phyloP scores from a whole-genome alignment of 2,113 vertebrate genomes.

The Carlito syrichta region DNA sequence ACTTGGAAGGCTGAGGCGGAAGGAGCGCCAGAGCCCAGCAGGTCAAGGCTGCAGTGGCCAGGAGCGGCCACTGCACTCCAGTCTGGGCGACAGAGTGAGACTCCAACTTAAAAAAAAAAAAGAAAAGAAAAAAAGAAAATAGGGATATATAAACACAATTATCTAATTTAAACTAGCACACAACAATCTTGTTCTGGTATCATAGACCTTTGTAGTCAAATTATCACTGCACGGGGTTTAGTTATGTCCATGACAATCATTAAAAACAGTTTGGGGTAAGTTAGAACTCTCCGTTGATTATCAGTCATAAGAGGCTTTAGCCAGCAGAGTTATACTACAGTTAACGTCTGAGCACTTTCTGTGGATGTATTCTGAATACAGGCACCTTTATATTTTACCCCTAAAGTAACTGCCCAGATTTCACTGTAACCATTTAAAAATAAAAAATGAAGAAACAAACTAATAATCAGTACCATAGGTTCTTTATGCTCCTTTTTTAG shows the following conservation, averaged over 20 bases:
- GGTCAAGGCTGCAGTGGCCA: no score
- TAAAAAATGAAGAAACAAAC: not conserved
- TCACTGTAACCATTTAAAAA: not conserved
- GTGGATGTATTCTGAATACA: not conserved
- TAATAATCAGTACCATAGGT: fast-evolving
- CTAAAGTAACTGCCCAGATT: not conserved
- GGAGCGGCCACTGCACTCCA: no score
- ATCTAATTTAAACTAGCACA: not conserved
- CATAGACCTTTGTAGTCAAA: not conserved
- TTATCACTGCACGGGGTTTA: not conserved
- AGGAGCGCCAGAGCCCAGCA: no score
- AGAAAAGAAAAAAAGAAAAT: no score
- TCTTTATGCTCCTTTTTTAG: not conserved
- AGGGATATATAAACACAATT: not conserved
- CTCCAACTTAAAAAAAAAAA: no score
- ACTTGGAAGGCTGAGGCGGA: no score
- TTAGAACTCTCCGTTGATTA: not conserved
- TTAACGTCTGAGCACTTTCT: not conserved
- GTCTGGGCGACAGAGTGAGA: no score
- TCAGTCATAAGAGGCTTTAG: not conserved
- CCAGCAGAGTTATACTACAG: not conserved
- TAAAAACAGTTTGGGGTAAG: not conserved
- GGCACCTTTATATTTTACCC: not conserved
- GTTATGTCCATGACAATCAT: not conserved
- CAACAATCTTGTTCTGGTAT: not conserved